phyloP scores from a whole-genome alignment of 2,113 vertebrate species.

The Oryzias woworae region DNA sequence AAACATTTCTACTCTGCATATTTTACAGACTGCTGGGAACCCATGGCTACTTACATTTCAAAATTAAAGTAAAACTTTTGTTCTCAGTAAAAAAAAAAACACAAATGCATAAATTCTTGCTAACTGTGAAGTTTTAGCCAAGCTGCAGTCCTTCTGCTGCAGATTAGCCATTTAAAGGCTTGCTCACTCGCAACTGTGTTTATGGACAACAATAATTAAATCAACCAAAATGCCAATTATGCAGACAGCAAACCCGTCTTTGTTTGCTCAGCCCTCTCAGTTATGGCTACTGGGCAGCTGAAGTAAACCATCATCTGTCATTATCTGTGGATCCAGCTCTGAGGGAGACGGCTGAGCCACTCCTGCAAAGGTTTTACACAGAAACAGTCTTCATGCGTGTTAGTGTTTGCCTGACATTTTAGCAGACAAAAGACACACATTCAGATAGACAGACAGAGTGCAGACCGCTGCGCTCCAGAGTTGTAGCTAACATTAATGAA shows the following conservation, averaged over 20 bases:
- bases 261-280: slow-evolving; percentile 13
- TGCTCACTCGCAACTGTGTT: slow-evolving; percentile 11
- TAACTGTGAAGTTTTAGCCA: neutral
- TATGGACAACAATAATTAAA: slow-evolving; percentile 66
- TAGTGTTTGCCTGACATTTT: too few species aligned
- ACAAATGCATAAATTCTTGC: neutral
- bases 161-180: slow-evolving; percentile 41
- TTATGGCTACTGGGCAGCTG: slow-evolving; percentile 27
- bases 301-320: slow-evolving; percentile 37
- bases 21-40: neutral
- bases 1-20: neutral
- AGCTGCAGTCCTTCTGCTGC: slow-evolving; percentile 7
- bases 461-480: too few species aligned
- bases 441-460: neutral
- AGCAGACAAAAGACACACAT: too few species aligned
- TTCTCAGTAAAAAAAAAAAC: neutral
- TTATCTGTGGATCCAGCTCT: slow-evolving; percentile 1
- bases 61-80: neutral
- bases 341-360: neutral
- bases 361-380: neutral
- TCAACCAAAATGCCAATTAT: slow-evolving; percentile 61
- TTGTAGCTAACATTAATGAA: neutral
- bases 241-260: slow-evolving; percentile 12
- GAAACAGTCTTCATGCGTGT: neutral
- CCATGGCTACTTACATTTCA: neutral